Conservation (phyloP, 2,797 vertebrate genomes). For the Oreochromis grahami region DNA sequence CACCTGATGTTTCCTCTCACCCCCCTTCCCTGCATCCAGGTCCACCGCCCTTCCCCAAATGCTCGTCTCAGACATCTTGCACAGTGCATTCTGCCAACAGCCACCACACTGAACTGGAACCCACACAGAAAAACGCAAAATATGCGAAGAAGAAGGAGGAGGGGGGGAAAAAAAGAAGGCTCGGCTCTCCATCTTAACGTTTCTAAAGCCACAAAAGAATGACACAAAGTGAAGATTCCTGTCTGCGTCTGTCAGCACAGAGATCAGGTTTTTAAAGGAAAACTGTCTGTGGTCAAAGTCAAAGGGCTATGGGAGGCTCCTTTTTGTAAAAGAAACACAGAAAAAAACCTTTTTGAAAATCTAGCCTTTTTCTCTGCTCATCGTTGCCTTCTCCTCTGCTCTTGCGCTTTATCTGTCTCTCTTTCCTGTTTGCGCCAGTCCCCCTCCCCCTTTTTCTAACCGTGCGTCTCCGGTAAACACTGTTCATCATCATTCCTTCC, state of each 20-base stretch:
- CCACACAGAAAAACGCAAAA: slow-evolving; percentile 21
- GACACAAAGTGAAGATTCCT: slow-evolving; percentile 44
- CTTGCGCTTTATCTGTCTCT: slow-evolving; percentile 49
- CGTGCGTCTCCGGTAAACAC: slow-evolving; percentile 4
- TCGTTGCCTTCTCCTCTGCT: slow-evolving; percentile 75
- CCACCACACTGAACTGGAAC: slow-evolving; percentile 40
- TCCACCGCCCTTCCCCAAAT: not conserved
- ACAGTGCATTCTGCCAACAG: slow-evolving; percentile 60
- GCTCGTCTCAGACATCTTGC: slow-evolving; percentile 28
- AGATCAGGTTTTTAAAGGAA: slow-evolving; percentile 58
- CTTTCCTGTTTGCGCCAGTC: slow-evolving; percentile 6
- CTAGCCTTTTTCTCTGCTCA: slow-evolving; percentile 71
- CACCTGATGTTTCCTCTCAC: slow-evolving; percentile 35
- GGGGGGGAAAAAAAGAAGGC: not conserved
- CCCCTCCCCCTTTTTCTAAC: not conserved
- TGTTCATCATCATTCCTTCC: slow-evolving; percentile 22
- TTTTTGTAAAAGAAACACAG: slow-evolving; percentile 47
- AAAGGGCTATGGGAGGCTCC: slow-evolving; percentile 79
- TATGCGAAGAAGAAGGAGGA: not conserved
- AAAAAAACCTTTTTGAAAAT: slow-evolving; percentile 46
- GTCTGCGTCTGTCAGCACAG: slow-evolving; percentile 46
- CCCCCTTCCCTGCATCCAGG: not conserved
- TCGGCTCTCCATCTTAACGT: slow-evolving; percentile 28
- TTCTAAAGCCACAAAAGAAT: slow-evolving; percentile 23
- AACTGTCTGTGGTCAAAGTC: slow-evolving; percentile 61